Evolutionary conservation across 2,113 vertebrate species (phyloP), one percentile per base, ranked within the genome.

Genomic region (Silurus glanis): DNA sequence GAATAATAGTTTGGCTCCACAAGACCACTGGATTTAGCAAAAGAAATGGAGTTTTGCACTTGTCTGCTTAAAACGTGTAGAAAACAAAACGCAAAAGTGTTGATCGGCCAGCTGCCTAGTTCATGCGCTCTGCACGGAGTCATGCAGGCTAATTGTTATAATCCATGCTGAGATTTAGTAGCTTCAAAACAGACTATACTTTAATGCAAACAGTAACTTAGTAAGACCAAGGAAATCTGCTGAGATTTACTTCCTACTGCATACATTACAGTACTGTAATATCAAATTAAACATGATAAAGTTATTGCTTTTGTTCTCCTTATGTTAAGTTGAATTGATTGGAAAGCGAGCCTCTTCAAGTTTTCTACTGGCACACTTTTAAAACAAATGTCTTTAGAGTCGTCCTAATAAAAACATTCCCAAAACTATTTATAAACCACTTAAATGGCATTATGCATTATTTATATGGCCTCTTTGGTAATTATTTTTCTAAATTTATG

Each of bases 221-320:
- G 71, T 28, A 58, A 82, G 71, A 53, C 53, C 16, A 61, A 88
- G 66, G 16, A 55, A 80, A 74, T 82, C 51, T 19, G n/a, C 85
- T 75, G 55, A 85, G 86, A 71, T 83, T 80, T 49, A 80, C 83
- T 55, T 75, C 58, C 53, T 66, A 78, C 74, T 58, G 82, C 53
- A 82, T 59, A 47, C 64, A 74, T 59, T 83, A 85, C 83, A 87
- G 83, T 86, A 88, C 85, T 76, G 64, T 47, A 25, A 51, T 71
- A 85, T 85, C 66, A 83, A 69, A 87, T 37, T 19, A 84, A 85
- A 85, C 13, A 85, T 37, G 10, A 74, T 49, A 6, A 74, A 82
- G 76, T 82, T 89, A 90, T 87, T 90, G 85, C 86, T 89, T 37
- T 90, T 83, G 64, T 80, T 89, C 83, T 87, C 64, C 64, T 61